Conservation (phyloP, 2,888 invertebrate genomes). For the Microplitis manilae region DNA sequence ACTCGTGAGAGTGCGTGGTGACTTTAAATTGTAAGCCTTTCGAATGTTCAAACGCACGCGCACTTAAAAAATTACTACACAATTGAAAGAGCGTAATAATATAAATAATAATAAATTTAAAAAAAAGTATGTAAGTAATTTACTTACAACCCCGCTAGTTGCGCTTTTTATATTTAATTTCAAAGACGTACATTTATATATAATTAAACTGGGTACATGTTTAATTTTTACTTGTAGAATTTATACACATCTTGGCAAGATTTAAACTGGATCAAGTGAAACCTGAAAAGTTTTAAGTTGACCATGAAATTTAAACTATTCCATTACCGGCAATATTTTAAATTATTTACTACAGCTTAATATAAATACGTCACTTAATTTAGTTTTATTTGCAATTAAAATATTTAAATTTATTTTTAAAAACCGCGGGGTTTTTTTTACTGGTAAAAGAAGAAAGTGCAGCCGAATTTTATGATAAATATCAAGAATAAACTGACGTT, state of each 20-base stretch:
- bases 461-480: not conserved
- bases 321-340: not conserved
- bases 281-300: not conserved
- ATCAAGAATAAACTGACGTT: conserved; percentile 23
- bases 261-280: not conserved
- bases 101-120: not conserved
- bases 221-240: not conserved
- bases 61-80: not conserved
- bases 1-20: not conserved
- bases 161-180: no score
- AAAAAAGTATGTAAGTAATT: not conserved
- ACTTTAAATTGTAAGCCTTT: not conserved
- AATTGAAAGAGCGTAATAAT: not conserved
- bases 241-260: not conserved
- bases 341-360: not conserved
- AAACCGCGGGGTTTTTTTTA: not conserved
- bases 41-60: not conserved
- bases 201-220: not conserved
- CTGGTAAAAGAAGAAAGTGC: not conserved
- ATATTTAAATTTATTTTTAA: not conserved
- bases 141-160: no score
- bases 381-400: not conserved
- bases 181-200: no score
- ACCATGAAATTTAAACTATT: not conserved
- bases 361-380: not conserved